Evolutionary conservation across 2,888 invertebrate species (phyloP).

Genomic region (Zygaena filipendulae): DNA sequence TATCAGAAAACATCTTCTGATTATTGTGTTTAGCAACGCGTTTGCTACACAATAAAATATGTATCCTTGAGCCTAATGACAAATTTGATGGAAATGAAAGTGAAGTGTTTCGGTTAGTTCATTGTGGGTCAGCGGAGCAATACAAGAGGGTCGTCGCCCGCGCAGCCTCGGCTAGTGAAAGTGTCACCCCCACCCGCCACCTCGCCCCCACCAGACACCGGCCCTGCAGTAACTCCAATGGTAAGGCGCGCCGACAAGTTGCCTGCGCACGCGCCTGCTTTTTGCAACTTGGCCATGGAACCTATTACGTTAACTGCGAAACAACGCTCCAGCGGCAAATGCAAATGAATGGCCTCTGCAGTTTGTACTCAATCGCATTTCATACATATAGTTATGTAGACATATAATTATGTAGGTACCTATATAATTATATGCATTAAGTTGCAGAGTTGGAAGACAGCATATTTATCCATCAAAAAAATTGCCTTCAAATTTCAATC

Average conservation of each 20-base stretch:
- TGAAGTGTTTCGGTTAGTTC: conserved; percentile 56
- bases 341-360: conserved; percentile 57
- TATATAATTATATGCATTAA: no score
- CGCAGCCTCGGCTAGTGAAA: conserved; percentile 66
- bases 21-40: conserved; percentile 30
- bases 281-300: conserved; percentile 67
- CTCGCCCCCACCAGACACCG: conserved; percentile 28
- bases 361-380: conserved; percentile 40
- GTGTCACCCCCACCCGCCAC: conserved; percentile 46
- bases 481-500: no score
- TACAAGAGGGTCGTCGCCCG: conserved; percentile 63
- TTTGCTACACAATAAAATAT: conserved; percentile 31
- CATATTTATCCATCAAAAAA: no score
- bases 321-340: conserved; percentile 50
- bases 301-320: conserved; percentile 62
- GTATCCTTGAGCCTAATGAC: conserved; percentile 55
- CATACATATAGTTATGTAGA: conserved; percentile 19
- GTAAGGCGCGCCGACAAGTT: conserved; percentile 35
- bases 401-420: no score
- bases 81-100: conserved; percentile 58
- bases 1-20: not conserved
- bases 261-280: conserved; percentile 59
- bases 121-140: conserved; percentile 65
- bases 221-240: conserved; percentile 23
- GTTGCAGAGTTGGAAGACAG: conserved; percentile 19